Evolutionary conservation across 2,113 vertebrate species (phyloP), one percentile per base, ranked within the genome.

Genomic region (Cheirogaleus medius): DNA sequence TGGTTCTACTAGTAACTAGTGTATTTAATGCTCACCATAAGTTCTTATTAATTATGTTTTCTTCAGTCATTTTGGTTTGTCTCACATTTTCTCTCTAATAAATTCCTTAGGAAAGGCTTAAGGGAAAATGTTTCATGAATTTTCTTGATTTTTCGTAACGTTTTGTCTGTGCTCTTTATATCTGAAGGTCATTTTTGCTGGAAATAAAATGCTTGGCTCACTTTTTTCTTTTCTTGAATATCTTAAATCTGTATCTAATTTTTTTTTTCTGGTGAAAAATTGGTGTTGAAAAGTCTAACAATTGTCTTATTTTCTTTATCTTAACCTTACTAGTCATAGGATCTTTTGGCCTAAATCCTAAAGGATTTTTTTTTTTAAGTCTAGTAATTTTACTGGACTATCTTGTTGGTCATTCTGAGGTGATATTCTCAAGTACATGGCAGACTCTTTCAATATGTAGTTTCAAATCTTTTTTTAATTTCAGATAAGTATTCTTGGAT

Each of bases 151-250:
- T 6, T 81, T 73, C 34, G 8, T 81, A 81, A 80, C n/a, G 64
- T 81, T 73, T 64, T 86, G 8, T 87, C 66, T 64, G 66, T 81
- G 73, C 21, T 66, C 5, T 80, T 91, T 82, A 37, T 81, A 66
- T 58, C 20, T 81, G 64, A 63, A 91, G 82, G 42, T 73, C 25
- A 58, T 64, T 81, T 93, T 90, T 87, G 37, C 87, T 47, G n/a
- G 68, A 90, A 94, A 87, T 86, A 80, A 66, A 94, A 90, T 47
- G 32, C 27, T 73, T 86, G 81, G 47, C 91, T 81, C 37, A 34
- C 27, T 29, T 80, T 87, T 90, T 49, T 56, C 49, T 91, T 95
- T 78, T 82, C 81, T 78, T 85, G 44, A 60, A 15, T 86, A 73
- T 80, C 44, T 90, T 49, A 71, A 76, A 68, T 81, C 27, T 96